A percentile compares a stretch with the other conserved stretches of the same genome.
These are phyloP conservation scores for Typhlichthys subterraneus DNA, from an alignment of 2,797 vertebrate genomes.

Conservation along the genomic window DNA sequence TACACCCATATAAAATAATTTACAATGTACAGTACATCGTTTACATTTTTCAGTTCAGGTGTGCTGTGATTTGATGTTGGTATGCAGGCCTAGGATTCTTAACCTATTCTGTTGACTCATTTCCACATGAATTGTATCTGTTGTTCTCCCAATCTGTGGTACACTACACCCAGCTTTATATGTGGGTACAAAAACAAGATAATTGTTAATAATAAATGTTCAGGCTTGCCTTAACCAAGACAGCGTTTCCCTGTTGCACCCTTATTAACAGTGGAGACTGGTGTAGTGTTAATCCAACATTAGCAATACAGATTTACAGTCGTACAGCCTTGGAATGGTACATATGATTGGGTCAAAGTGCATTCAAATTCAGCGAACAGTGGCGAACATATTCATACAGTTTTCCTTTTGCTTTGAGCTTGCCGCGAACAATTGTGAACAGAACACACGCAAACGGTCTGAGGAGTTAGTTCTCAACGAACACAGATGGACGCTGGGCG, in stretches of 20 bases:
- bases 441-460: too few species aligned
- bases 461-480: too few species aligned
- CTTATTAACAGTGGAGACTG: neutral
- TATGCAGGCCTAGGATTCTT: neutral
- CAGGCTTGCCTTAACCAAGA: constrained; percentile 26
- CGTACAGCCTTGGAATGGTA: too few species aligned
- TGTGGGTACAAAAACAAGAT: constrained; percentile 5
- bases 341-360: too few species aligned
- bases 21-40: neutral
- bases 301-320: neutral
- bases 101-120: constrained; percentile 9
- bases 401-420: too few species aligned
- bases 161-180: constrained; percentile 29
- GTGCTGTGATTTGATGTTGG: constrained; percentile 3
- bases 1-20: too few species aligned
- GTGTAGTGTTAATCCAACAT: constrained; percentile 17
- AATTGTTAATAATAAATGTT: constrained; percentile 24
- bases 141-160: neutral
- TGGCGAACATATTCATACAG: too few species aligned
- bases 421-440: too few species aligned
- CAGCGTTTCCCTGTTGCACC: constrained; percentile 5
- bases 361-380: too few species aligned
- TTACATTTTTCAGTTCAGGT: constrained; percentile 24
- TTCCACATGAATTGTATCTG: constrained; percentile 17
- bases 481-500: too few species aligned